A percentile compares a stretch with the other conserved stretches of the same genome.
Evolutionary conservation across 2,113 vertebrate species (phyloP).

Genomic region (Potamarius usumacintae): DNA sequence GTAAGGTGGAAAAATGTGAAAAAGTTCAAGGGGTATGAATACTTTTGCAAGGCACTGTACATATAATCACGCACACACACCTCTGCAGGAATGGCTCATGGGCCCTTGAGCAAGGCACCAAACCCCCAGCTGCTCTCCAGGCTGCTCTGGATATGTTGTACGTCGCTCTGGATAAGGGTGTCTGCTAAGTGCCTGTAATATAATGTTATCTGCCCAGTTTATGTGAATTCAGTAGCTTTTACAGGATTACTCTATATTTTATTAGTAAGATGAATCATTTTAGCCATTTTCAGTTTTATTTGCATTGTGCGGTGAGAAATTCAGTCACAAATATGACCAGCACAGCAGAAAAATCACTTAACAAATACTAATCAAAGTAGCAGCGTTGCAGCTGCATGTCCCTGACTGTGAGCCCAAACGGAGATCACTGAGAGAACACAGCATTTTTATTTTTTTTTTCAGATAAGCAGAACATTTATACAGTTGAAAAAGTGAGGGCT

Average conservation of each 20-base stretch:
- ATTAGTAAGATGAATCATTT: neutral
- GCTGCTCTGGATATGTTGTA: too few species aligned
- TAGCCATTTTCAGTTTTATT: neutral
- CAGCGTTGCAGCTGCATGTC: neutral
- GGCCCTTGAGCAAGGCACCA: too few species aligned
- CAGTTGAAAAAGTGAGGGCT: neutral
- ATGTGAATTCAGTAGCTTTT: neutral
- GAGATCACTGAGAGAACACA: neutral
- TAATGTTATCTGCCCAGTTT: neutral
- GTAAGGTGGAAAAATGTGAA: too few species aligned
- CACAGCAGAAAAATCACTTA: neutral
- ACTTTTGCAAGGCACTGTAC: too few species aligned
- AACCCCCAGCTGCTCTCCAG: too few species aligned
- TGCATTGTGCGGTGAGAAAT: neutral
- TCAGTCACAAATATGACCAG: neutral
- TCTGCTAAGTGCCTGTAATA: too few species aligned
- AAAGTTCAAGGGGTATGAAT: too few species aligned
- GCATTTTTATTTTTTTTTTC: neutral
- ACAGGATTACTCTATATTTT: neutral
- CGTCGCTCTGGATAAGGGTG: too few species aligned
- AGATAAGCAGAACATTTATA: neutral
- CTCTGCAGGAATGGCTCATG: too few species aligned
- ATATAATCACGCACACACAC: neutral
- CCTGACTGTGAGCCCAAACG: neutral
- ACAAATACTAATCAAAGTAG: neutral